Evolutionary conservation across 2,888 invertebrate species (phyloP).

Genomic region (Lysandra bellargus): DNA sequence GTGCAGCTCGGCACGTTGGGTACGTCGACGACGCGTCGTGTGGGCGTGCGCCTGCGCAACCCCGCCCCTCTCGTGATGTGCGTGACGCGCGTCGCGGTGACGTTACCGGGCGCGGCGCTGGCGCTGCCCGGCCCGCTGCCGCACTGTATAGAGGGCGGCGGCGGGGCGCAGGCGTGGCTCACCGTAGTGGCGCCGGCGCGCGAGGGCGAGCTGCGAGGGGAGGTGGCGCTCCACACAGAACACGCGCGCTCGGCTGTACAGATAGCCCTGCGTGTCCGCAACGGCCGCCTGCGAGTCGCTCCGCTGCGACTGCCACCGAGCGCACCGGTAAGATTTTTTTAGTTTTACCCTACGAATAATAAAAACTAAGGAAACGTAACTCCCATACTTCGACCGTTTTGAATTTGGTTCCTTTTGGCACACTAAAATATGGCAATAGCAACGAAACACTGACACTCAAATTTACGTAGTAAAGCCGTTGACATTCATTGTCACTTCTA

Average conservation of each 20-base stretch:
- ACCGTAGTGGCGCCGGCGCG: constrained; percentile 54
- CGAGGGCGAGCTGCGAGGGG: constrained; percentile 44
- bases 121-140: constrained; percentile 45
- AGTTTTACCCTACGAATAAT: too few relatives aligned
- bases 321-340: constrained; percentile 49
- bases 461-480: too few relatives aligned
- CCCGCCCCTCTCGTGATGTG: constrained; percentile 54
- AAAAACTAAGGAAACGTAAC: too few relatives aligned
- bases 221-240: constrained; percentile 44
- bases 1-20: constrained; percentile 82
- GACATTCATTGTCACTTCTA: too few relatives aligned
- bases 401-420: too few relatives aligned
- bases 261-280: constrained; percentile 40
- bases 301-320: constrained; percentile 45
- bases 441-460: too few relatives aligned
- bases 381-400: too few relatives aligned
- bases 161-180: constrained; percentile 45
- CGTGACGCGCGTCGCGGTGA: constrained; percentile 45
- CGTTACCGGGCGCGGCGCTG: constrained; percentile 48
- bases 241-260: constrained; percentile 38
- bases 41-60: constrained; percentile 75
- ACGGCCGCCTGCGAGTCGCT: constrained; percentile 43
- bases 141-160: constrained; percentile 38
- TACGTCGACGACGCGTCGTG: constrained; percentile 83
- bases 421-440: too few relatives aligned